phyloP scores from a whole-genome alignment of 2,113 vertebrate genomes.

The Nymphicus hollandicus region DNA sequence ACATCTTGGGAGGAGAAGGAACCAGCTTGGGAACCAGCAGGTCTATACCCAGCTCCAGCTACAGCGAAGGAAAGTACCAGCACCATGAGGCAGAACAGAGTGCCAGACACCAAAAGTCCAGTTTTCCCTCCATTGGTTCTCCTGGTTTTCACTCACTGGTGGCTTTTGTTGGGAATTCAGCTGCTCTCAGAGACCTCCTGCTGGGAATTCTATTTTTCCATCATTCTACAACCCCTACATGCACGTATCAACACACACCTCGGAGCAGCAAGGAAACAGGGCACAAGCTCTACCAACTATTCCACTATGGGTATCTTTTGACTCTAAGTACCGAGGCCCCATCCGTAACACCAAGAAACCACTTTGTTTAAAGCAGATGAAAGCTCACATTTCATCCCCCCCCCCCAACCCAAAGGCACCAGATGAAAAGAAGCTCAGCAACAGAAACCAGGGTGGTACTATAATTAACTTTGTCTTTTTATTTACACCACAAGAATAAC shows the following conservation, averaged over 20 bases:
- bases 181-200: background rate
- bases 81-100: background rate
- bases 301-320: background rate
- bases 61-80: background rate
- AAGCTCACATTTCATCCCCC: background rate
- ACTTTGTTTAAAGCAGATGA: rapidly evolving
- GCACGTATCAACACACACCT: rapidly evolving
- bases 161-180: background rate
- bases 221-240: background rate
- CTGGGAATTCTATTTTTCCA: background rate
- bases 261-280: background rate
- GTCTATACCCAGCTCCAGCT: background rate
- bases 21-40: background rate
- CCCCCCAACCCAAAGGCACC: background rate
- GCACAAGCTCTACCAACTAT: background rate
- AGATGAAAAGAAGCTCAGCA: conserved; percentile 16
- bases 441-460: conserved; percentile 45
- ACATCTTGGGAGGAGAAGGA: background rate
- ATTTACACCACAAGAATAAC: conserved; percentile 87
- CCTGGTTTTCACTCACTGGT: background rate
- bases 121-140: background rate
- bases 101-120: background rate
- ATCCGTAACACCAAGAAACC: background rate
- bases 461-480: conserved; percentile 78
- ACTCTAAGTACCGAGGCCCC: rapidly evolving